A percentile compares a stretch with the other conserved stretches of the same genome.
Conservation (phyloP, 2,113 vertebrate genomes). For the Saccopteryx bilineata region DNA sequence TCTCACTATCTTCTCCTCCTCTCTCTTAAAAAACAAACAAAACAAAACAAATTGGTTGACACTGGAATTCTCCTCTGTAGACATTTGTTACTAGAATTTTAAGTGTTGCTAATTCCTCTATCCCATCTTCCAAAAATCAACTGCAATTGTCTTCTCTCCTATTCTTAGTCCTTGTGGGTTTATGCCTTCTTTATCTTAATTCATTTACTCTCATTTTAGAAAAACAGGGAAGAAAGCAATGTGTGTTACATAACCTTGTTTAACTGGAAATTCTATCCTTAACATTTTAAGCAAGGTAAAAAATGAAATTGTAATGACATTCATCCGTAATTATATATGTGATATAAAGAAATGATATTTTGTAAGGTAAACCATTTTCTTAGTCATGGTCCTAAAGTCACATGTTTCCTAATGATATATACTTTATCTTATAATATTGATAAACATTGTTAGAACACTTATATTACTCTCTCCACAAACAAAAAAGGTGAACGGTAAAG, state of each 20-base stretch:
- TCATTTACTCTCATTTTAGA: slow-evolving; percentile 51
- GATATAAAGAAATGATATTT: slow-evolving; percentile 14
- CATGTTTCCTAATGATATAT: slow-evolving; percentile 51
- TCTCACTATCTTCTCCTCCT: too few relatives aligned
- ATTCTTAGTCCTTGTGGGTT: slow-evolving; percentile 7
- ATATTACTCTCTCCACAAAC: neutral
- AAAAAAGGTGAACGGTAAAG: slow-evolving; percentile 61
- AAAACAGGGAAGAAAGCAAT: slow-evolving; percentile 39
- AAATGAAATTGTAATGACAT: slow-evolving; percentile 53
- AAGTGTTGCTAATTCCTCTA: slow-evolving; percentile 33
- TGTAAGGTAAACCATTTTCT: neutral
- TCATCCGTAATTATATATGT: slow-evolving; percentile 23
- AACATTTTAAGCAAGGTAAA: slow-evolving; percentile 47
- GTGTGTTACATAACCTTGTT: slow-evolving; percentile 12
- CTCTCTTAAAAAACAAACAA: too few relatives aligned
- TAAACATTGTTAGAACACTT: slow-evolving; percentile 42
- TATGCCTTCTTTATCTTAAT: slow-evolving; percentile 45
- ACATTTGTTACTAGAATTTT: slow-evolving; percentile 27
- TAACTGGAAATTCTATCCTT: slow-evolving; percentile 24
- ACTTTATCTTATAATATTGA: slow-evolving; percentile 31
- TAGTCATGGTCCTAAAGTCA: slow-evolving; percentile 36
- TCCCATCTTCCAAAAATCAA: slow-evolving; percentile 15
- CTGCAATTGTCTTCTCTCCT: slow-evolving; percentile 17
- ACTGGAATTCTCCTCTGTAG: neutral
- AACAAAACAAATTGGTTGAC: neutral